A percentile compares a stretch with the other conserved stretches of the same genome.
These are phyloP conservation scores for Pocota personata DNA, from an alignment of 2,888 invertebrate species.

Conservation along the genomic window DNA sequence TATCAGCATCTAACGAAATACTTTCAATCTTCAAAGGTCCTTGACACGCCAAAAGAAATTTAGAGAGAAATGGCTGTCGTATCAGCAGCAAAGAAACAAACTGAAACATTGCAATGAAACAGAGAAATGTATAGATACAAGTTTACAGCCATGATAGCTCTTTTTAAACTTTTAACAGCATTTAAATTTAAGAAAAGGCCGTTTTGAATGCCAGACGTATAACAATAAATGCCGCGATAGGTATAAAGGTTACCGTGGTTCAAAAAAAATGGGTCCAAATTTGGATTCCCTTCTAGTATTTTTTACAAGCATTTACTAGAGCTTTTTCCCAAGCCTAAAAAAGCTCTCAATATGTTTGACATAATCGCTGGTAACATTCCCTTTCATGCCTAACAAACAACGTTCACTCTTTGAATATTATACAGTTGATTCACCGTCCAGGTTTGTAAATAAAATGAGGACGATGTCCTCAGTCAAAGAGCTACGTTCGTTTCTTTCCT, in stretches of 20 bases:
- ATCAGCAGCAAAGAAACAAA: neutral
- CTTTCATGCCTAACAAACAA: too few species aligned
- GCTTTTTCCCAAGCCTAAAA: too few species aligned
- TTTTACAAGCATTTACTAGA: too few species aligned
- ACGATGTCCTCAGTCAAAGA: neutral
- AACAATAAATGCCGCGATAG: too few species aligned
- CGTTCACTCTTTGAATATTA: neutral
- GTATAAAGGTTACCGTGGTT: too few species aligned
- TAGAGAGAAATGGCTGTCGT: neutral
- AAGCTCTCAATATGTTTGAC: too few species aligned
- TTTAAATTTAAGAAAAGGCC: too few species aligned
- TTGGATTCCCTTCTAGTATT: too few species aligned
- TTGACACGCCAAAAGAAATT: neutral
- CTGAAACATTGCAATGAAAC: neutral
- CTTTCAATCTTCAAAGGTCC: neutral
- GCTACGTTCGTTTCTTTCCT: neutral
- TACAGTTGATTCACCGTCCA: neutral
- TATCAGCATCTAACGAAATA: neutral
- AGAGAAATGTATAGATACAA: neutral
- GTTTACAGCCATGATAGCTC: neutral
- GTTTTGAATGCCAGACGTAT: too few species aligned
- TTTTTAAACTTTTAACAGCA: neutral
- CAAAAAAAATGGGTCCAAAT: too few species aligned
- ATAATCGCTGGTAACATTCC: too few species aligned
- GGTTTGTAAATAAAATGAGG: neutral